Percentiles rank a stretch among this genome's conserved stretches.
phyloP scores from a whole-genome alignment of 2,888 invertebrate species.

The Amaurobius ferox region DNA sequence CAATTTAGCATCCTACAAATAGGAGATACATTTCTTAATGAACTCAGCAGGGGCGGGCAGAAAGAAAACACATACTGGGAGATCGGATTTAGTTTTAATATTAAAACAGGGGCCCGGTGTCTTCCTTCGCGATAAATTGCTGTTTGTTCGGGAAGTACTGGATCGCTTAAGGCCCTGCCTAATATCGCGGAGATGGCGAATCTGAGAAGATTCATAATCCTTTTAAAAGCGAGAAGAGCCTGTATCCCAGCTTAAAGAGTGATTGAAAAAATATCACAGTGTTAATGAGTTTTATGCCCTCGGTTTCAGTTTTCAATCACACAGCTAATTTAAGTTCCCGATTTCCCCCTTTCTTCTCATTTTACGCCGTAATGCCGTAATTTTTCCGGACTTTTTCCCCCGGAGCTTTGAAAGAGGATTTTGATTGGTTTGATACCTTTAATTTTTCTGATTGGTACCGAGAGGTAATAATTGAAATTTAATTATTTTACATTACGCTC shows the following conservation, averaged over 20 bases:
- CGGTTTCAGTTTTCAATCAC: conserved; percentile 65
- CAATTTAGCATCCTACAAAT: conserved; percentile 65
- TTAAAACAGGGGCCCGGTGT: conserved; percentile 49
- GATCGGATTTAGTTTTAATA: conserved; percentile 67
- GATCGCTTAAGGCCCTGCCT: conserved; percentile 53
- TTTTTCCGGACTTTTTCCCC: not conserved
- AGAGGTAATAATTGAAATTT: not conserved
- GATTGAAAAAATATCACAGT: conserved; percentile 31
- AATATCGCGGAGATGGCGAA: conserved; percentile 22
- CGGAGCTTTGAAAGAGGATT: not conserved
- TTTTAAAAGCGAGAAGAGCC: conserved; percentile 40
- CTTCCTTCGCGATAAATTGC: conserved; percentile 51
- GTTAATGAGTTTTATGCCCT: conserved; percentile 59
- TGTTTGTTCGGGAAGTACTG: conserved; percentile 59
- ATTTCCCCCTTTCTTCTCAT: conserved; percentile 24
- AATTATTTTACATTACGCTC: not conserved
- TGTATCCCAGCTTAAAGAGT: conserved; percentile 39
- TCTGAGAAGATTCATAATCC: conserved; percentile 63
- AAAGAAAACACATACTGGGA: conserved; percentile 41
- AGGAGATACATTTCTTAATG: conserved; percentile 71
- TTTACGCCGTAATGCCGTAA: not conserved
- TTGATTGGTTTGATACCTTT: not conserved
- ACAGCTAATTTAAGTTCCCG: conserved; percentile 46
- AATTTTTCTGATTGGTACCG: not conserved
- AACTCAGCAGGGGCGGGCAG: conserved; percentile 42